A percentile compares a stretch with the other conserved stretches of the same genome.
Evolutionary conservation across 2,113 vertebrate species (phyloP).

Genomic region (Corvus cornix): DNA sequence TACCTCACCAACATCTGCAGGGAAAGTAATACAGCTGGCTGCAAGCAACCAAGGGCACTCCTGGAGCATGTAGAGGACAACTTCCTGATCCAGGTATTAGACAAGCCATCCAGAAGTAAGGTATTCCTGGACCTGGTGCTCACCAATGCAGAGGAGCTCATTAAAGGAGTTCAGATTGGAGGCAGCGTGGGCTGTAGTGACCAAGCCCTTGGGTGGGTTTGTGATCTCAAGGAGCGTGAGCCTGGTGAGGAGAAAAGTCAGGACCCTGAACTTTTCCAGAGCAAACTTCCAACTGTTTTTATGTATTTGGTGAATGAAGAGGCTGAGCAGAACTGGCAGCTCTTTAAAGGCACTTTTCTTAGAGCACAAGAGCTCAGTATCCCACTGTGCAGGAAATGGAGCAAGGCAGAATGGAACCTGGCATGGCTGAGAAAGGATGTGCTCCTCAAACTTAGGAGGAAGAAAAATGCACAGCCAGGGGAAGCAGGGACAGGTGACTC

Average conservation of each 20-base stretch:
- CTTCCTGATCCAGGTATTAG: not conserved
- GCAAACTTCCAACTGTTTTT: not conserved
- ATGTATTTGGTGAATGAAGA: not conserved
- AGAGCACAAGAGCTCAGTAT: not conserved
- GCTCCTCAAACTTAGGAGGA: not conserved
- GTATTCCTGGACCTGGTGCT: not conserved
- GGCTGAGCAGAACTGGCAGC: not conserved
- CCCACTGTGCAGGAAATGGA: not conserved
- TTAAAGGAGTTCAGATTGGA: not conserved
- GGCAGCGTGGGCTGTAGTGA: not conserved
- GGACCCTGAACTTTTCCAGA: not conserved
- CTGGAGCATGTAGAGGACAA: not conserved
- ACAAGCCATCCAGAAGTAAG: not conserved
- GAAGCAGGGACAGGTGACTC: not conserved
- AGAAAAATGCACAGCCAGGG: not conserved
- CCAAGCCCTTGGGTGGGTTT: not conserved
- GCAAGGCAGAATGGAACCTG: not conserved
- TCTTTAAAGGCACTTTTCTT: not conserved
- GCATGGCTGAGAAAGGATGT: not conserved
- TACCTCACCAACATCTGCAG: not conserved
- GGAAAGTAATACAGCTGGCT: not conserved
- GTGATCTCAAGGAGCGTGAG: not conserved
- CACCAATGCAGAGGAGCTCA: not conserved
- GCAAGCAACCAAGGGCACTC: not conserved
- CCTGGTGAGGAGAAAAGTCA: not conserved